Evolutionary conservation across 2,888 invertebrate genomes (phyloP).

Genomic region (Seira musarum): DNA sequence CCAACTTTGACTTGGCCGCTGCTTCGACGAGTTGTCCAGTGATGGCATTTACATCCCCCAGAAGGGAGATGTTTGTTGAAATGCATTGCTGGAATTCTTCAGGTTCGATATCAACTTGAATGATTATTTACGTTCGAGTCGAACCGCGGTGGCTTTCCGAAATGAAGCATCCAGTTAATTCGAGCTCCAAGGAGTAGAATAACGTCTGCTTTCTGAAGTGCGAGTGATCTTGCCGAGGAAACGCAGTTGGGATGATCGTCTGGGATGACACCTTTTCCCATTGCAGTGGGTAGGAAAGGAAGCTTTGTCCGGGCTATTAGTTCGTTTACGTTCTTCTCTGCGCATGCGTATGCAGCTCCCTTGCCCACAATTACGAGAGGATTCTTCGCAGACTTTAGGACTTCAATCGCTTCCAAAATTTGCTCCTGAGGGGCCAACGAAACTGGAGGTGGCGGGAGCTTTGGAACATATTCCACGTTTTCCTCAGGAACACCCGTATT

Average conservation of each 20-base stretch:
- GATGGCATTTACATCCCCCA: conserved; percentile 87
- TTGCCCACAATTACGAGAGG: conserved; percentile 79
- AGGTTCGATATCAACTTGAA: conserved; percentile 90
- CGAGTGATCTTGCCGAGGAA: conserved; percentile 89
- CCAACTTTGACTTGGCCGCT: conserved; percentile 77
- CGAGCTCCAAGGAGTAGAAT: conserved; percentile 91
- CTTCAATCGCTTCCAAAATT: conserved; percentile 81
- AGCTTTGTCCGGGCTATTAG: conserved; percentile 82
- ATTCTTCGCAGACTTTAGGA: conserved; percentile 80
- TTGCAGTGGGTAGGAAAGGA: conserved; percentile 95
- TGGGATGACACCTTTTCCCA: conserved; percentile 81
- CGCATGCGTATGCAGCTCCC: conserved; percentile 84
- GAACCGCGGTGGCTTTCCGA: conserved; percentile 91
- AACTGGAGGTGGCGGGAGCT: conserved; percentile 77
- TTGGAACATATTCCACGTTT: conserved; percentile 71
- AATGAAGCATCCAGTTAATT: conserved; percentile 98
- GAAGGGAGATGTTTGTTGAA: conserved; percentile 83
- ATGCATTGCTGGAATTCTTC: conserved; percentile 96
- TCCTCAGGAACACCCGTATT: conserved; percentile 74
- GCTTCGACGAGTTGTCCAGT: conserved; percentile 78
- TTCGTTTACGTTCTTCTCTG: conserved; percentile 81
- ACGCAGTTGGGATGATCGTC: conserved; percentile 80
- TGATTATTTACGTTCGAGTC: conserved; percentile 86
- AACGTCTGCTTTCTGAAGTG: conserved; percentile 90
- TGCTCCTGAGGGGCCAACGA: conserved; percentile 81